These are phyloP conservation scores for Podocnemis expansa DNA, from an alignment of 2,113 vertebrate species.

Conservation along the genomic window DNA sequence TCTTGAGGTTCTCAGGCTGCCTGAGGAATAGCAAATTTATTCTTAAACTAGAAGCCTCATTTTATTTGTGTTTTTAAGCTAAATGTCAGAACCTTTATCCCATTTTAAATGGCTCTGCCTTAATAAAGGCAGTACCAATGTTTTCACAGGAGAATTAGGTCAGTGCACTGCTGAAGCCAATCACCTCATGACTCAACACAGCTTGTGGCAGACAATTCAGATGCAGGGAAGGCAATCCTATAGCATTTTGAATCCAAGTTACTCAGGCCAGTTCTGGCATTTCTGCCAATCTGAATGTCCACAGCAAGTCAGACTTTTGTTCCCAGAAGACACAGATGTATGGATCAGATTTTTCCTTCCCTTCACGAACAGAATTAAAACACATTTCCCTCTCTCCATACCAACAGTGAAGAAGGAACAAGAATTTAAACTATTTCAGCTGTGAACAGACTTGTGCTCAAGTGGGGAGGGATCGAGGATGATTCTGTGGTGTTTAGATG, in stretches of 20 bases:
- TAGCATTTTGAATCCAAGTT: background rate
- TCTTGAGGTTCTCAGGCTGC: background rate
- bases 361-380: constrained; percentile 1
- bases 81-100: background rate
- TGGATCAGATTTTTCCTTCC: constrained; percentile 31
- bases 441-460: background rate
- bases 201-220: background rate
- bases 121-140: background rate
- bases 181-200: background rate
- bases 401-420: background rate
- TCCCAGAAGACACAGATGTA: background rate
- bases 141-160: background rate
- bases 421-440: background rate
- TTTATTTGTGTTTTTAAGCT: background rate
- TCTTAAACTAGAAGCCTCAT: background rate
- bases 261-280: background rate
- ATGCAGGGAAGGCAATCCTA: background rate
- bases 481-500: background rate
- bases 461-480: background rate
- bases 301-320: background rate
- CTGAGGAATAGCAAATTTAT: background rate
- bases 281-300: background rate
- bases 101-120: background rate
- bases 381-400: constrained; percentile 36
- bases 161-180: background rate